Conservation (phyloP, 2,113 vertebrate species). For the Melanostigma gelatinosum region DNA sequence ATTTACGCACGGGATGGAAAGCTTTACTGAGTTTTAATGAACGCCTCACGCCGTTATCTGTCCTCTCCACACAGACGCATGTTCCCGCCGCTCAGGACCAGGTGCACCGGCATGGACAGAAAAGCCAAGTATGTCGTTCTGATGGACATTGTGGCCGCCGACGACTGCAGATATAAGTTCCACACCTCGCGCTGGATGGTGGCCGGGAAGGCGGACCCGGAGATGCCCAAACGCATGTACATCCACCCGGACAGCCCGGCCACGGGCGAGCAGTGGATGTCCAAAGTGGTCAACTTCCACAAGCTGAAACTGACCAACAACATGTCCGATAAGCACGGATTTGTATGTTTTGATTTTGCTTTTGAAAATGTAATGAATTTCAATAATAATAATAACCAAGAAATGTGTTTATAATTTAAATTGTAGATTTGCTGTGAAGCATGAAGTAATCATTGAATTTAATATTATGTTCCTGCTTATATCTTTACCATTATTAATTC, state of each 20-base stretch:
- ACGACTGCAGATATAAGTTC: conserved; percentile 97
- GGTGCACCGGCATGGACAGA: conserved; percentile 92
- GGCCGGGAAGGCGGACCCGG: conserved; percentile 96
- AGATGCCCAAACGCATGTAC: conserved; percentile 97
- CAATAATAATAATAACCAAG: background rate
- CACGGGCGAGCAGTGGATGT: conserved; percentile 97
- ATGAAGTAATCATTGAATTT: background rate
- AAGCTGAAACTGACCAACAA: conserved; percentile 99
- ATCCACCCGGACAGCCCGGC: conserved; percentile 97
- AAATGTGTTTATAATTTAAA: background rate
- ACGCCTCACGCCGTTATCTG: background rate
- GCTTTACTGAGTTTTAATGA: background rate
- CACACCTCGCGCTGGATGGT: conserved; percentile 96
- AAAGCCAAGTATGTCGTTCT: conserved; percentile 93
- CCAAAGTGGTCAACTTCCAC: conserved; percentile 94
- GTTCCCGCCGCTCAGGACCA: conserved; percentile 95
- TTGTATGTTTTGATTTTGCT: conserved; percentile 85
- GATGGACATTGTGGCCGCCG: conserved; percentile 95
- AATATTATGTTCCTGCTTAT: background rate
- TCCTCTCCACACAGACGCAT: conserved; percentile 86
- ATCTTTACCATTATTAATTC: background rate
- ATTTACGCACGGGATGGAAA: conserved; percentile 7
- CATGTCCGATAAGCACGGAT: conserved; percentile 96
- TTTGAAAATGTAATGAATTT: background rate
- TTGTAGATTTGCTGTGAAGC: background rate